A percentile compares a stretch with the other conserved stretches of the same genome.
These are phyloP conservation scores for Scaptomyza pallida DNA, from an alignment of 1,140 invertebrate genomes.

Conservation along the genomic window DNA sequence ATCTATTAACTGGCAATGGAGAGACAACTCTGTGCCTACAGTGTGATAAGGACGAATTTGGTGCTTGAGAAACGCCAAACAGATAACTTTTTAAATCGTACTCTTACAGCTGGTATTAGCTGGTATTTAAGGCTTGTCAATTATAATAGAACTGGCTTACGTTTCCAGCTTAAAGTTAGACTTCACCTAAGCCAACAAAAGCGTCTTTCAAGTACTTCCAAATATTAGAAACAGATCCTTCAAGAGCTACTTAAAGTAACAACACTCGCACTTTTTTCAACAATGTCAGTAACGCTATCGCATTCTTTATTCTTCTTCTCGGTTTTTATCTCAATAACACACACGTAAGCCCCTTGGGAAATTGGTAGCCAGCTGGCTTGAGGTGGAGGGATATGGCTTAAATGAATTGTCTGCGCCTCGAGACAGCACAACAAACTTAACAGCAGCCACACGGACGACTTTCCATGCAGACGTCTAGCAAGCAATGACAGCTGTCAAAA, in stretches of 20 bases:
- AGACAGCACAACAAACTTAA: slow-evolving; percentile 36
- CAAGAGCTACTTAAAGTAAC: slow-evolving; percentile 5
- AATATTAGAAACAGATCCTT: no score
- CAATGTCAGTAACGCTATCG: slow-evolving; percentile 11
- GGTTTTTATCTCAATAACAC: slow-evolving; percentile 49
- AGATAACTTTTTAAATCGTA: no score
- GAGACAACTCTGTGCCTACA: no score
- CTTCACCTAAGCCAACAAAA: no score
- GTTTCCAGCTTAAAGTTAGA: no score
- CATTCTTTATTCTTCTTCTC: slow-evolving; percentile 3
- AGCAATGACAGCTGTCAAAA: slow-evolving; percentile 79
- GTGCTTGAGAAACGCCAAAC: no score
- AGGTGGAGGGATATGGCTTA: slow-evolving; percentile 28
- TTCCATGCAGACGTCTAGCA: slow-evolving; percentile 50
- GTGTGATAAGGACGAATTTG: no score
- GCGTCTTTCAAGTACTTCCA: no score
- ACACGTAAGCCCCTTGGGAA: slow-evolving; percentile 3
- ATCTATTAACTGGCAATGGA: background rate
- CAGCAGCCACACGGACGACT: slow-evolving; percentile 10
- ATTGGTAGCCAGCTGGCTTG: slow-evolving; percentile 29
- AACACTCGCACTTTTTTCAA: background rate
- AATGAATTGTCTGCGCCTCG: slow-evolving; percentile 65
- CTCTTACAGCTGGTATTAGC: no score
- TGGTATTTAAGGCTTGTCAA: no score
- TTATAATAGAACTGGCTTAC: no score